These are phyloP conservation scores for Sciaenops ocellatus DNA, from an alignment of 2,797 vertebrate species.

Conservation along the genomic window DNA sequence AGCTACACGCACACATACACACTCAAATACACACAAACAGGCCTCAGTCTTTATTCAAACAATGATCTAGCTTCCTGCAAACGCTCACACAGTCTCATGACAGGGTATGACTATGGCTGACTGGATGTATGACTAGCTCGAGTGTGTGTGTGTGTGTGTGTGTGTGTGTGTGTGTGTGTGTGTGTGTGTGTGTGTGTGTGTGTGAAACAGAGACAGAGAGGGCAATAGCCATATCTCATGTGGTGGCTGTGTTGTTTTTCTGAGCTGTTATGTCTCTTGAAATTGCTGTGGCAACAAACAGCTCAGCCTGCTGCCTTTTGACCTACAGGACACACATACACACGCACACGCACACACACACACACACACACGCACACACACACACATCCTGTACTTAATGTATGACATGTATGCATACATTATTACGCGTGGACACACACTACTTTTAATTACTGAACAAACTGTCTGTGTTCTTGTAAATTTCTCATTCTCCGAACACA, in stretches of 20 bases:
- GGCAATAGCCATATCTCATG: slow-evolving; percentile 27
- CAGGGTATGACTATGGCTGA: slow-evolving; percentile 74
- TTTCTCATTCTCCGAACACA: not conserved
- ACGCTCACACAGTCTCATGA: slow-evolving; percentile 72
- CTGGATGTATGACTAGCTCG: slow-evolving; percentile 70
- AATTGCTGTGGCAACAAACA: slow-evolving; percentile 63
- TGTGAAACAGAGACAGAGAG: not conserved
- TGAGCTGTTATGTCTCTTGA: slow-evolving; percentile 37
- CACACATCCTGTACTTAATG: too few relatives aligned
- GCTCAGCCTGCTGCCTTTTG: slow-evolving; percentile 23
- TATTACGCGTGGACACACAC: not conserved
- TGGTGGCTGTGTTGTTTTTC: slow-evolving; percentile 25
- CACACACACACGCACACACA: not conserved
- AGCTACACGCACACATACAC: slow-evolving; percentile 26
- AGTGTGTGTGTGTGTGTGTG: slow-evolving; percentile 37
- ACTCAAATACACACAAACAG: slow-evolving; percentile 27
- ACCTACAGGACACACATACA: slow-evolving; percentile 24
- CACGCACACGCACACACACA: not conserved
- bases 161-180: slow-evolving; percentile 13
- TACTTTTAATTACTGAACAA: slow-evolving; percentile 2
- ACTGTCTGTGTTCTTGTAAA: not conserved
- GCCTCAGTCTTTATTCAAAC: slow-evolving; percentile 58
- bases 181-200: slow-evolving; percentile 12
- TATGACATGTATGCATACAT: too few relatives aligned
- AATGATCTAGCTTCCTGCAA: slow-evolving; percentile 66